Evolutionary conservation across 2,113 vertebrate genomes (phyloP), one percentile per base, ranked within the genome.

Genomic region (Prinia subflava): DNA sequence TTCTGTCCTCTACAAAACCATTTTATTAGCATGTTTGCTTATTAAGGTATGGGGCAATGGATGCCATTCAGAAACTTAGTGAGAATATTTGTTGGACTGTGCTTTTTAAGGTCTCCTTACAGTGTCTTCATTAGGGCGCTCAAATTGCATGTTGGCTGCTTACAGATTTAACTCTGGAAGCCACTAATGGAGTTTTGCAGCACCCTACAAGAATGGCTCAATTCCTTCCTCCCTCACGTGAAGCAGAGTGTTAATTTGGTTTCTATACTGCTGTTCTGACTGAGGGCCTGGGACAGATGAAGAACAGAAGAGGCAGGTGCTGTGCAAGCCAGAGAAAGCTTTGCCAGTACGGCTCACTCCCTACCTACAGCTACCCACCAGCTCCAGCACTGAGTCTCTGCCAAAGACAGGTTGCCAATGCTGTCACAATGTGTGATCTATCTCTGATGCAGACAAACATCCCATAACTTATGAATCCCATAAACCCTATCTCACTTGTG

Each of bases 221-320:
- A 44, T 53, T 90, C 28, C 50, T 73, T 85, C 27, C 46, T 80
- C 17, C n/a, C 8, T 83, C 27, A 15, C 4, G 7, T 63, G 64
- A 83, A 57, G 30, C 55, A 59, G 50, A 63, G 12, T 22, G 39
- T 47, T 59, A 77, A 74, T 77, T 69, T 63, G n/a, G 46, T 83
- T 89, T 59, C 63, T 50, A 7, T 25, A 25, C 23, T 59, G 50
- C 60, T 88, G 1, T 21, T 77, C 77, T 11, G 39, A 55, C 68
- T 46, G n/a, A 71, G 39, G 35, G 50, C 33, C 49, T 60, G 62
- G 52, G 78, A 84, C 56, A 91, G 64, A 68, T 52, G 16, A 56
- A 89, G 73, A 63, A 63, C 56, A 84, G 60, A 6, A 30, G 78
- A 81, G 24, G 83, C 73, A 94, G 89, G 69, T 75, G 80, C 83